These are phyloP conservation scores for Oreocharis arfaki DNA, from an alignment of 2,113 vertebrate genomes.

Conservation along the genomic window DNA sequence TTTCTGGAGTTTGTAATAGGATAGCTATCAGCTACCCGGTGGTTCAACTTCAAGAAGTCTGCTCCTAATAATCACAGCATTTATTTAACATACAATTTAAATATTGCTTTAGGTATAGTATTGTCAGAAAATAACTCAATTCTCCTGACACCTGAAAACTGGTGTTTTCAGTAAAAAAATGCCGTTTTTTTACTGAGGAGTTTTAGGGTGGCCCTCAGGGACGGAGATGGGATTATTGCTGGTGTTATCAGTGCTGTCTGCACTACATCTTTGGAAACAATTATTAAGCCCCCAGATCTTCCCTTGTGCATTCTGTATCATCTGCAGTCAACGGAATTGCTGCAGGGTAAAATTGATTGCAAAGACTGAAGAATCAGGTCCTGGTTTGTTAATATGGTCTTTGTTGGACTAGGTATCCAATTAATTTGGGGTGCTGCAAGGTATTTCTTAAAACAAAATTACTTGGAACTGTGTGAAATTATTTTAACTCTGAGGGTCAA, in stretches of 20 bases:
- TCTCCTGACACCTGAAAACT: not conserved
- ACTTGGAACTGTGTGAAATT: not conserved
- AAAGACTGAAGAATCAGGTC: not conserved
- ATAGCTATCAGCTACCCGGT: slow-evolving; percentile 57
- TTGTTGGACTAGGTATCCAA: not conserved
- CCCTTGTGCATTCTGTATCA: not conserved
- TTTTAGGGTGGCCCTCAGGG: not conserved
- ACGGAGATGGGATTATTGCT: not conserved
- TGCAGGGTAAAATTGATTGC: not conserved
- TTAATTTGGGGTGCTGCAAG: not conserved
- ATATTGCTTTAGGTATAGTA: not conserved
- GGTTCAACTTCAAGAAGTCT: slow-evolving; percentile 34
- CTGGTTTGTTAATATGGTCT: not conserved
- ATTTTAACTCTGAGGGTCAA: not conserved
- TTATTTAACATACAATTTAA: slow-evolving; percentile 48
- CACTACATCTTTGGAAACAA: not conserved
- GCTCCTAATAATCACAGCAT: slow-evolving; percentile 24
- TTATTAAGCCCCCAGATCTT: not conserved
- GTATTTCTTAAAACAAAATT: not conserved
- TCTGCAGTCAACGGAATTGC: not conserved
- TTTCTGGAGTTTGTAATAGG: slow-evolving; percentile 57
- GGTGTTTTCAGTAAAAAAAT: too few species aligned
- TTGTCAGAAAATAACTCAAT: slow-evolving; percentile 6
- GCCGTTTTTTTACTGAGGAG: not conserved
- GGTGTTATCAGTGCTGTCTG: not conserved